Evolutionary conservation across 2,113 vertebrate species (phyloP).

Genomic region (Vicugna pacos): DNA sequence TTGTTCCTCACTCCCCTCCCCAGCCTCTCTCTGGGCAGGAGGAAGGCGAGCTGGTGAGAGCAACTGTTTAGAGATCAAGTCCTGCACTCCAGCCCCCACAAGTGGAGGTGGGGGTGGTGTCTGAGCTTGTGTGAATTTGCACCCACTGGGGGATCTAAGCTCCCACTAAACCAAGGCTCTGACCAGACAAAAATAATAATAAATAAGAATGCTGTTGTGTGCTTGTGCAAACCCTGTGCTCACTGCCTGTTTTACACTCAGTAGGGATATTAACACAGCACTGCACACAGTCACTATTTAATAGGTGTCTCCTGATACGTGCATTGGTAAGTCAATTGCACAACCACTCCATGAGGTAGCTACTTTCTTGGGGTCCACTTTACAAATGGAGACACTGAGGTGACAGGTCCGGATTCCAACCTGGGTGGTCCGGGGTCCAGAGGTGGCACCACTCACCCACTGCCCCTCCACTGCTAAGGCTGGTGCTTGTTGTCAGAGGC

Average conservation of each 20-base stretch:
- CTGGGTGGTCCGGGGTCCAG: background rate
- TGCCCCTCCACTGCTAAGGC: background rate
- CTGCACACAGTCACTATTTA: rapidly evolving
- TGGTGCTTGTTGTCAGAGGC: background rate
- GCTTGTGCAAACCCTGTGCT: background rate
- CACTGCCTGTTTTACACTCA: background rate
- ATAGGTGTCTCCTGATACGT: rapidly evolving
- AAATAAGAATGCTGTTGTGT: background rate
- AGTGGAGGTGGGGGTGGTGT: background rate
- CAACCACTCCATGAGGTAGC: background rate
- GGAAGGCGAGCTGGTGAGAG: background rate
- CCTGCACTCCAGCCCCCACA: background rate
- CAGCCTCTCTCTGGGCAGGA: background rate
- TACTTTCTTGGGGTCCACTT: background rate
- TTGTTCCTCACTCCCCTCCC: background rate
- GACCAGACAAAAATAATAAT: background rate
- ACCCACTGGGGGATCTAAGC: background rate
- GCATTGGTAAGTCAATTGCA: rapidly evolving
- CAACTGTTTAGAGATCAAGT: background rate
- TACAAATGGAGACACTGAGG: background rate
- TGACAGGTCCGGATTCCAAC: background rate
- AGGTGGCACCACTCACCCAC: background rate
- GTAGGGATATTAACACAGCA: background rate
- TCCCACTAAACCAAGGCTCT: background rate
- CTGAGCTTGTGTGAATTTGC: background rate